Percentiles rank a stretch among this genome's conserved stretches.
phyloP scores from a whole-genome alignment of 2,797 vertebrate genomes.

The Natrix natrix region DNA sequence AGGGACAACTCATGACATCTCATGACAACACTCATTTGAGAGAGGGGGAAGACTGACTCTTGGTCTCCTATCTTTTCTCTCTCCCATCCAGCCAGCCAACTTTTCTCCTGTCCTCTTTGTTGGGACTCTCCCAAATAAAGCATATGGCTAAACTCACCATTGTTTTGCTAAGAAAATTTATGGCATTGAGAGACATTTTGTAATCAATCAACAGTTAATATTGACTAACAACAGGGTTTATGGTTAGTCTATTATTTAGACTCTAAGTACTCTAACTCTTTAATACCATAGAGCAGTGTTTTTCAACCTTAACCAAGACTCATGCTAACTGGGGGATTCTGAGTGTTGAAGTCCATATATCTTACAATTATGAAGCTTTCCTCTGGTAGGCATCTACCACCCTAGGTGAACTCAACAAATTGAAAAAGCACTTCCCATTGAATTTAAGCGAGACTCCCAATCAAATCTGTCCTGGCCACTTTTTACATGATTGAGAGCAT shows the following conservation, averaged over 20 bases:
- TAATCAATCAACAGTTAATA: conserved; percentile 15
- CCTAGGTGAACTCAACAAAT: too few species aligned
- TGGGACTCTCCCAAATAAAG: not conserved
- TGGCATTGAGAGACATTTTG: not conserved
- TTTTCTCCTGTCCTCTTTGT: not conserved
- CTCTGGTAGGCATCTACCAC: not conserved
- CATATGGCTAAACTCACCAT: not conserved
- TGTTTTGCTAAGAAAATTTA: not conserved
- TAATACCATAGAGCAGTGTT: too few species aligned
- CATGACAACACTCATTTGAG: not conserved
- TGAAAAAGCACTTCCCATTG: not conserved
- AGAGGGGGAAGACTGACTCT: too few species aligned
- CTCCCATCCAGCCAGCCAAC: not conserved
- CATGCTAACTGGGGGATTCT: too few species aligned
- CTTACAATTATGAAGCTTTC: not conserved
- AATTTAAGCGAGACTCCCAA: not conserved
- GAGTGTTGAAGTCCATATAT: too few species aligned
- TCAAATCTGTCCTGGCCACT: too few species aligned
- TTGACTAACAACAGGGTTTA: conserved; percentile 13
- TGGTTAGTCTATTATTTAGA: not conserved
- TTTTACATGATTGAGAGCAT: too few species aligned
- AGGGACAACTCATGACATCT: too few species aligned
- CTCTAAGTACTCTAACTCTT: not conserved
- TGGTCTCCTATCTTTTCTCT: not conserved
- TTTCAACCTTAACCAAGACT: too few species aligned